Base-by-base conservation (phyloP, 30 jellyfish, hydroid and myxozoan species). In the Hydra vulgaris region DNA sequence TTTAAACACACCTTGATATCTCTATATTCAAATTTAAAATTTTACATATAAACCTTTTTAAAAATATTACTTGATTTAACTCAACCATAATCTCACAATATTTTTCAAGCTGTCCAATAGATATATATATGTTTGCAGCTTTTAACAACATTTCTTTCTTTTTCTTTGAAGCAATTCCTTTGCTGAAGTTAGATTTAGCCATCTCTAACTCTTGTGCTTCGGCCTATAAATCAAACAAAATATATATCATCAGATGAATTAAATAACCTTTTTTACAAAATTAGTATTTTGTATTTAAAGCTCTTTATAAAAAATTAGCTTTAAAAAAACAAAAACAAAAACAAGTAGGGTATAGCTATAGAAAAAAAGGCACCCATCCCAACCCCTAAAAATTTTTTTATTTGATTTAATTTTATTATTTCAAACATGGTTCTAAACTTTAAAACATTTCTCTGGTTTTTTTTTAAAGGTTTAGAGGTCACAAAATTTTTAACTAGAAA, bases 61-160 rank as follows among this genome's bases (percentile, higher is more conserved):
- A 25, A 25, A 27, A 3, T 1, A 4, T 69, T 79, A 88, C 96
- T 83, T 88, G 76, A 18, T 90, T 90, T 23, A 88, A 53, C 66
- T 88, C 96, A 1, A 88, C 89, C 96, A 88, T 78, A 18, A 88
- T 88, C 71, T 88, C 96, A 53, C 96, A 88, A 26, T 82, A 88
- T 88, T 92, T 53, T 80, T 88, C 96, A 23, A 88, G 74, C 70
- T 88, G 94, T 0, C 96, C 96, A 81, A 88, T 81, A 25, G 80
- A 81, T 71, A 83, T 17, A 21, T 88, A 92, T 73, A 88, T 77
- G 18, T 83, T 86, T n/a, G 96, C 93, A 4, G 96, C 96, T 70
- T 88, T 78, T 21, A 88, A 55, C 21, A 88, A 72, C 77, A 77
- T 80, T 54, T 86, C 82, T 66, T 87, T 23, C 24, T 73, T 73